Conservation (phyloP, 2,797 vertebrate species). For the Spatula versicolor region DNA sequence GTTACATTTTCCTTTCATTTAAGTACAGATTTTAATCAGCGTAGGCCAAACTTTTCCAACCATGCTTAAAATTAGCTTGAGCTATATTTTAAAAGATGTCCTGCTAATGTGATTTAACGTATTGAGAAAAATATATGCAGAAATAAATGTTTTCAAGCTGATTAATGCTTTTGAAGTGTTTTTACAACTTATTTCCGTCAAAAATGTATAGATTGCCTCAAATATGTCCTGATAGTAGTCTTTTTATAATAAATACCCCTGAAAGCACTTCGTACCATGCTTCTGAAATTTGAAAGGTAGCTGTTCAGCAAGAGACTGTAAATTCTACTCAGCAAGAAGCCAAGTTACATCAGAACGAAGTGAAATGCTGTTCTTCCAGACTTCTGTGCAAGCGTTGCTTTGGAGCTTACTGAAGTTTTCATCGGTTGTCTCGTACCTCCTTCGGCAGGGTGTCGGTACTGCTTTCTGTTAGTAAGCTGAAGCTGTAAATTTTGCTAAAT, state of each 20-base stretch:
- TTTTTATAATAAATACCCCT: background rate
- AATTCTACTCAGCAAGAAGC: background rate
- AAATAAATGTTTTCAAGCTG: background rate
- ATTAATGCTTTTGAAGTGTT: slow-evolving; percentile 5
- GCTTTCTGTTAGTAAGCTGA: background rate
- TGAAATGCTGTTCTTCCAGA: background rate
- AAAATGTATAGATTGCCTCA: background rate
- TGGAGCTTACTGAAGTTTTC: background rate
- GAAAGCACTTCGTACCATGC: background rate
- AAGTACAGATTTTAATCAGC: slow-evolving; percentile 76
- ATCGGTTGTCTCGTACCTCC: background rate
- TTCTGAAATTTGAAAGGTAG: slow-evolving; percentile 35
- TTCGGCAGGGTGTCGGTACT: background rate
- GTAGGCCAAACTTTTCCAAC: slow-evolving; percentile 65
- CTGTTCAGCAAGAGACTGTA: background rate
- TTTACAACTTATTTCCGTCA: background rate
- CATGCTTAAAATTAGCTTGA: slow-evolving; percentile 70
- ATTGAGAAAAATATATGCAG: background rate
- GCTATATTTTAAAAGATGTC: slow-evolving; percentile 52
- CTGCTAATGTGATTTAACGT: slow-evolving; percentile 42
- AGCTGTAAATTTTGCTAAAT: background rate
- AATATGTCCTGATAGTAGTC: background rate
- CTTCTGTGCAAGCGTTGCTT: background rate
- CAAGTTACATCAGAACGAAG: background rate
- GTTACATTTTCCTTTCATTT: slow-evolving; percentile 75